Evolutionary conservation across 2,888 invertebrate species (phyloP).

Genomic region (Ennomos fuscantarius): DNA sequence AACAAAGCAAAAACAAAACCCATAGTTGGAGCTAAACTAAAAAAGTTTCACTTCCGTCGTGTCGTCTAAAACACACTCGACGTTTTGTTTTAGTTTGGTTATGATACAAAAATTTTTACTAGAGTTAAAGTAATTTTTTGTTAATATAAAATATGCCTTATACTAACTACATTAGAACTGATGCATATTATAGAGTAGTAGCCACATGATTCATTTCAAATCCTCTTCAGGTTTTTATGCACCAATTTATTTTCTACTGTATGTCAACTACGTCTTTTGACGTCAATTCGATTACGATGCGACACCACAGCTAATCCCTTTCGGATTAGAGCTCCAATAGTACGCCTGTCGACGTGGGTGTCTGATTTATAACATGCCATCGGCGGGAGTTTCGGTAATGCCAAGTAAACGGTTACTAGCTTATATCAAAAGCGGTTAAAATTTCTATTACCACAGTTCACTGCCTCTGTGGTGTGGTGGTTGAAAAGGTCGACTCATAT

Average conservation of each 20-base stretch:
- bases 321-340: conserved; percentile 57
- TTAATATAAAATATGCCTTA: too few relatives aligned
- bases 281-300: conserved; percentile 53
- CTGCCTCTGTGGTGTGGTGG: too few relatives aligned
- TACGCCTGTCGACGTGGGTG: conserved; percentile 71
- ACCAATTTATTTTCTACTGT: conserved; percentile 23
- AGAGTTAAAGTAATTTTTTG: too few relatives aligned
- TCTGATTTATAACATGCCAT: conserved; percentile 69
- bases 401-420: conserved; percentile 48
- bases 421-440: neutral
- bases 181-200: neutral
- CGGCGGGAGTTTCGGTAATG: conserved; percentile 60
- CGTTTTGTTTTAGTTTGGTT: too few relatives aligned
- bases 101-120: too few relatives aligned
- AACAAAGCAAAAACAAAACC: too few relatives aligned
- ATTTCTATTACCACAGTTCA: too few relatives aligned
- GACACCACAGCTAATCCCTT: conserved; percentile 61
- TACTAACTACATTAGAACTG: too few relatives aligned
- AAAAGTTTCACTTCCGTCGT: too few relatives aligned
- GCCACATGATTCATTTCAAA: neutral
- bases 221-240: conserved; percentile 27
- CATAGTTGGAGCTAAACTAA: too few relatives aligned
- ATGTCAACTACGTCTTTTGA: conserved; percentile 24
- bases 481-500: too few relatives aligned
- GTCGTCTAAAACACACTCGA: too few relatives aligned